These are phyloP conservation scores for Psittacula echo DNA, from an alignment of 2,797 vertebrate genomes.

Conservation along the genomic window DNA sequence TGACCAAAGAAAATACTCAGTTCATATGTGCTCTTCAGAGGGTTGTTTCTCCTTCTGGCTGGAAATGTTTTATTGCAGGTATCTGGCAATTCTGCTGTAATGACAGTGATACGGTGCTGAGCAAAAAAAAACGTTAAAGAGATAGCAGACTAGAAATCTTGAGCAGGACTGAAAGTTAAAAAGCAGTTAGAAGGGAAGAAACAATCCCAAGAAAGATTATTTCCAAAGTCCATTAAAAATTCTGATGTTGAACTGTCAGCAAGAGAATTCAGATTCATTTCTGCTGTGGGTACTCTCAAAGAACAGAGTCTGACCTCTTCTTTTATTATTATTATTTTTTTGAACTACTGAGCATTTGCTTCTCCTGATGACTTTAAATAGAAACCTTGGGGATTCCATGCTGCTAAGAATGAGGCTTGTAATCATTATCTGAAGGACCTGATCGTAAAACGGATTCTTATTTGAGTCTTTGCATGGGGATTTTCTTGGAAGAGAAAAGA, in stretches of 20 bases:
- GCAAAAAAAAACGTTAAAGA: background rate
- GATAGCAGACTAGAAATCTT: background rate
- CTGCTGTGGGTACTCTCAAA: background rate
- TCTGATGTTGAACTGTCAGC: background rate
- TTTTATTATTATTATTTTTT: background rate
- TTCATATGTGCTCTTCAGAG: background rate
- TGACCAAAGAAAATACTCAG: conserved; percentile 7
- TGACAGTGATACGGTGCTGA: background rate
- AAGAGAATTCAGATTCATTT: conserved; percentile 36
- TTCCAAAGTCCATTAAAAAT: conserved; percentile 32
- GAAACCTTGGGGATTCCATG: conserved; percentile 13
- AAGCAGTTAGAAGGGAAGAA: background rate
- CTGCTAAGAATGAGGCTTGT: conserved; percentile 5
- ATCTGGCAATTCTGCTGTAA: conserved; percentile 19
- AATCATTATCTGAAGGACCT: conserved; percentile 33
- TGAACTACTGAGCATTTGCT: background rate
- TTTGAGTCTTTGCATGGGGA: background rate
- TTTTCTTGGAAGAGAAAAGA: conserved; percentile 25
- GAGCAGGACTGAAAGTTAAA: background rate
- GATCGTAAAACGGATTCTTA: conserved; percentile 9
- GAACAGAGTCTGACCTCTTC: background rate
- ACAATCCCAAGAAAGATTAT: background rate
- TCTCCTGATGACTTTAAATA: conserved; percentile 46
- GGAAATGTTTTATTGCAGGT: conserved; percentile 24
- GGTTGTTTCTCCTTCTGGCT: conserved; percentile 4